Evolutionary conservation across 2,113 vertebrate species (phyloP).

Genomic region (Pteruthius melanotis): DNA sequence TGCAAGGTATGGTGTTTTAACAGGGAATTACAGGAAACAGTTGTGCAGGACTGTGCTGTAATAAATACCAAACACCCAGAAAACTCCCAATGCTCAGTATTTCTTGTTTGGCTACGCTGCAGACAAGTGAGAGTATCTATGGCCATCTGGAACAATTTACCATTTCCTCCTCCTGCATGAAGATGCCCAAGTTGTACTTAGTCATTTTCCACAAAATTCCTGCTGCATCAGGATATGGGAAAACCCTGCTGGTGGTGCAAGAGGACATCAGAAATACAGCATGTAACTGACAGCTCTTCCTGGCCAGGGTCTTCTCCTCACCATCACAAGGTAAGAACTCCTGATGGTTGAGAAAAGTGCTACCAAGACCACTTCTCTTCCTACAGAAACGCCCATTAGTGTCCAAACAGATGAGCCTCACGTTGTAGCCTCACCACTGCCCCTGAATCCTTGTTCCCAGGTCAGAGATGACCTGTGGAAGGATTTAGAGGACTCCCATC

Average conservation of each 20-base stretch:
- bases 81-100: background rate
- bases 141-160: background rate
- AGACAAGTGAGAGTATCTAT: background rate
- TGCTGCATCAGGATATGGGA: background rate
- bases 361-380: background rate
- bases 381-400: background rate
- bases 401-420: background rate
- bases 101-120: background rate
- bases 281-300: background rate
- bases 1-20: background rate
- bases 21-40: background rate
- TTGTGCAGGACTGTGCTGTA: background rate
- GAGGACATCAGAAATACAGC: background rate
- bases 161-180: background rate
- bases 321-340: background rate
- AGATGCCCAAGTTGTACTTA: background rate
- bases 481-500: background rate
- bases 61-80: background rate
- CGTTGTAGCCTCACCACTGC: rapidly evolving
- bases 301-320: background rate
- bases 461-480: background rate
- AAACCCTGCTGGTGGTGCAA: background rate
- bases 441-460: background rate
- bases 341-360: background rate
- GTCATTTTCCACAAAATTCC: background rate